Evolutionary conservation across 2,113 vertebrate genomes (phyloP), one percentile per base, ranked within the genome.

Genomic region (Dicaeum eximium): DNA sequence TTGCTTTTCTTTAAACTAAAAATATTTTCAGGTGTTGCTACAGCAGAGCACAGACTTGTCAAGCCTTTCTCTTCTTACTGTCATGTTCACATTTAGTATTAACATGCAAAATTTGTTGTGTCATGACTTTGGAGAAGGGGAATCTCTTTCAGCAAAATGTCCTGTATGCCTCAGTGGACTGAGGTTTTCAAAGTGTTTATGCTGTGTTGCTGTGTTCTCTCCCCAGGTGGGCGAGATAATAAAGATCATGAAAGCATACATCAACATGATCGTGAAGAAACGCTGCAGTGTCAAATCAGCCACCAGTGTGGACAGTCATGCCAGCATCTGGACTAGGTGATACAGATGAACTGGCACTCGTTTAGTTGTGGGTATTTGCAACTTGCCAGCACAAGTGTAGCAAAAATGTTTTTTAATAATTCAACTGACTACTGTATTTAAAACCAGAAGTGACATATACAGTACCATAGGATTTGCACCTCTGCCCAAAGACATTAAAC

Each of bases 161-260:
- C 51, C 66, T 42, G 4, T 37, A 8, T 16, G n/a, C 9, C 42
- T 80, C n/a, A 48, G 1, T 27, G 53, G 22, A n/a, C 50, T n/a
- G 42, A 31, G 11, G 7, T 80, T 83, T 80, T 78, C 60, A 15
- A 33, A 57, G 31, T 90, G 58, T 45, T 72, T 42, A 65, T 42
- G 27, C 23, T 78, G 31, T 69, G 19, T 74, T 65, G 15, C 7
- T 92, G 13, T 93, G 69, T 60, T 94, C 61, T 91, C 48, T 78
- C 54, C 73, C 25, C 92, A 99, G 99, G 99, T 99, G 51, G 98
- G 98, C 0, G 99, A 99, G 97, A 99, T 99, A 96, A 98, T 99
- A 61, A 99, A 99, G 97, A 99, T 99, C 95, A 99, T 99, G 99
- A 99, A 99, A 97, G 99, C 99, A 10, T 99, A 99, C 97, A 99